Base-by-base conservation (phyloP, 2,113 vertebrate species). In the Heloderma charlesbogerti region DNA sequence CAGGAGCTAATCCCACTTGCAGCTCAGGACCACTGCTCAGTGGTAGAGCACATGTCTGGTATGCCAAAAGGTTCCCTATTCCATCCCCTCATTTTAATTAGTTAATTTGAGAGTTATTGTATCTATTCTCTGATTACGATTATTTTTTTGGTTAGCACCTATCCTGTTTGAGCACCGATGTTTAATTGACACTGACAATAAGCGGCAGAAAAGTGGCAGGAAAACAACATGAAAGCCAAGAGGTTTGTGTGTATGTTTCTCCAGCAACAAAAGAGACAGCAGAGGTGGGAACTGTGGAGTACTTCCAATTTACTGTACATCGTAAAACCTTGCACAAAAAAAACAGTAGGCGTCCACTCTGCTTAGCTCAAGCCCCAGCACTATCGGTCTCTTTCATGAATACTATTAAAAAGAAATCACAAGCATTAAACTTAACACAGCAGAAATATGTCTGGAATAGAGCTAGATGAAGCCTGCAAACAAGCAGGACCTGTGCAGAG, bases 321-420 rank as follows among this genome's bases (percentile, higher is more conserved):
- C 67, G 94, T 96, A 96, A 96, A 95, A 94, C 82, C 88, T 5
- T 92, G 88, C 37, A 71, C 90, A 79, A 79, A 88, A 77, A 91
- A 7, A 9, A 4, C 85, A 87, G 54, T 80, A 37, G 0, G 4
- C 86, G 93, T 93, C 29, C 87, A 92, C 92, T 91, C 88, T 93
- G 92, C 45, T 89, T 25, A 93, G 92, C 94, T 94, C 93, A 89
- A 72, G 77, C 89, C 48, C 45, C 27, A 86, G 34, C 34, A 15
- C 72, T 51, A 90, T 90, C 74, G 79, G 84, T 87, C 74, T 91
- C n/a, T 86, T 89, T 57, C 0, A 18, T n/a, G 20, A 84, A 71
- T 63, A 90, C n/a, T 90, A 89, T 90, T 67, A 87, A 79, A 81
- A 72, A 82, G 63, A 71, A 86, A 91, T 72, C 84, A 87, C 77